These are phyloP conservation scores for Alloplasta piceator DNA, from an alignment of 2,888 invertebrate species.

Conservation along the genomic window DNA sequence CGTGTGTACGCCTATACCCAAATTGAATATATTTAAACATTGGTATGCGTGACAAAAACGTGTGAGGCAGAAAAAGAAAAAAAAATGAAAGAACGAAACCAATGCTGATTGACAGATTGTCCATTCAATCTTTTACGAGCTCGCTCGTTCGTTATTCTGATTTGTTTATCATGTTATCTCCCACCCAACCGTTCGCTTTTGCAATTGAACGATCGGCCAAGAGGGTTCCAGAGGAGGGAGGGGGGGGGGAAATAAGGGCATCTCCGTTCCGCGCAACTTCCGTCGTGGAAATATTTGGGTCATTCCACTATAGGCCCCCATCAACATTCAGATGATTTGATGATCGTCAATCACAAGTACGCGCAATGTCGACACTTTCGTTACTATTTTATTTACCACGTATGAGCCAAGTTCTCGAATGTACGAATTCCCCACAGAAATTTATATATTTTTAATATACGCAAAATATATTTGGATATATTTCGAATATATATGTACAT, in stretches of 20 bases:
- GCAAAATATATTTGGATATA: too few relatives aligned
- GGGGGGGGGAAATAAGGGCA: slow-evolving; percentile 44
- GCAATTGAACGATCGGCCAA: slow-evolving; percentile 57
- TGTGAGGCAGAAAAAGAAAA: slow-evolving; percentile 7
- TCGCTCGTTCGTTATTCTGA: slow-evolving; percentile 39
- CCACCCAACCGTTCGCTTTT: slow-evolving; percentile 23
- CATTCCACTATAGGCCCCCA: slow-evolving; percentile 43
- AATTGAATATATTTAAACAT: slow-evolving; percentile 1
- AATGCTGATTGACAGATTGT: slow-evolving; percentile 58
- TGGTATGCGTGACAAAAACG: slow-evolving; percentile 4
- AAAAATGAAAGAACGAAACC: slow-evolving; percentile 35
- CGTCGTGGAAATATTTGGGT: slow-evolving; percentile 67
- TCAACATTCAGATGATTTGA: background rate
- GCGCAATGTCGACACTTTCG: too few relatives aligned
- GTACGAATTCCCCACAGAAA: too few relatives aligned
- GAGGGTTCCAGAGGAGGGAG: slow-evolving; percentile 34
- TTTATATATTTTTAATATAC: too few relatives aligned
- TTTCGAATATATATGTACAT: too few relatives aligned
- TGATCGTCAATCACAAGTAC: slow-evolving; percentile 31
- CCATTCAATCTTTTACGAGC: slow-evolving; percentile 46
- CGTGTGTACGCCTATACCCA: background rate
- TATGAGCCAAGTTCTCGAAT: too few relatives aligned
- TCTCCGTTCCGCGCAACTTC: slow-evolving; percentile 46
- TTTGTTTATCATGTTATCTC: slow-evolving; percentile 65
- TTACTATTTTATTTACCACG: too few relatives aligned